phyloP scores from a whole-genome alignment of 2,888 invertebrate genomes.

The Ichneumoninae sp. region DNA sequence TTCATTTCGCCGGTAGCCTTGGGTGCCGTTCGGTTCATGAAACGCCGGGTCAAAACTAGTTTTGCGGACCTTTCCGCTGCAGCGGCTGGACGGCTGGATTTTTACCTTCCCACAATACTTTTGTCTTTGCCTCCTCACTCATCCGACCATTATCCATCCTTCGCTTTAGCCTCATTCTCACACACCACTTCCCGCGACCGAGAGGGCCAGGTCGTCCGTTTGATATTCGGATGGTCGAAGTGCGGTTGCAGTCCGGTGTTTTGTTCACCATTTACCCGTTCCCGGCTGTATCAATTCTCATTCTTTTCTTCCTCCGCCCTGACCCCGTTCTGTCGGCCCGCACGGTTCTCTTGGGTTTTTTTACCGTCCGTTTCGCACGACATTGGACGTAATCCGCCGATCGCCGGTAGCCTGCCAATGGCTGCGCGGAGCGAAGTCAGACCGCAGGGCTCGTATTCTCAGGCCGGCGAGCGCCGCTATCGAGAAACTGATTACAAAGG shows the following conservation, averaged over 20 bases:
- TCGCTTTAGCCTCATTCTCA: constrained; percentile 3
- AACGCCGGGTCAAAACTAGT: constrained; percentile 57
- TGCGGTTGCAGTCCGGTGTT: constrained; percentile 18
- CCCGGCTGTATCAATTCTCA: constrained; percentile 16
- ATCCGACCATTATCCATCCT: constrained; percentile 13
- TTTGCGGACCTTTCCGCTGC: constrained; percentile 49
- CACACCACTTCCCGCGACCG: not conserved
- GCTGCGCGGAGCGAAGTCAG: constrained; percentile 33
- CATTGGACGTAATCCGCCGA: not conserved
- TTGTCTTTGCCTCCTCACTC: constrained; percentile 18
- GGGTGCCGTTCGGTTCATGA: constrained; percentile 57
- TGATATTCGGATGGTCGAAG: constrained; percentile 52
- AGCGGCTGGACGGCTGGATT: constrained; percentile 25
- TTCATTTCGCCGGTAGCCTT: constrained; percentile 37
- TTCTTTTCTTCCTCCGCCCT: constrained; percentile 11
- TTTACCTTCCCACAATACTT: constrained; percentile 44
- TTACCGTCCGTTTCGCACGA: not conserved
- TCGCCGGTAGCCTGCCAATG: not conserved
- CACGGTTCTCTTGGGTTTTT: not conserved
- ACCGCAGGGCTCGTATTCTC: constrained; percentile 40
- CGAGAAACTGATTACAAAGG: constrained; percentile 73
- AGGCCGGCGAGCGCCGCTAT: constrained; percentile 44
- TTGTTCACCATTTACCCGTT: not conserved
- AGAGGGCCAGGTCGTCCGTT: constrained; percentile 11
- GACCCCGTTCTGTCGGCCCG: not conserved